These are phyloP conservation scores for Steatocranus sp. DNA, from an alignment of 2,797 vertebrate genomes.

Conservation along the genomic window DNA sequence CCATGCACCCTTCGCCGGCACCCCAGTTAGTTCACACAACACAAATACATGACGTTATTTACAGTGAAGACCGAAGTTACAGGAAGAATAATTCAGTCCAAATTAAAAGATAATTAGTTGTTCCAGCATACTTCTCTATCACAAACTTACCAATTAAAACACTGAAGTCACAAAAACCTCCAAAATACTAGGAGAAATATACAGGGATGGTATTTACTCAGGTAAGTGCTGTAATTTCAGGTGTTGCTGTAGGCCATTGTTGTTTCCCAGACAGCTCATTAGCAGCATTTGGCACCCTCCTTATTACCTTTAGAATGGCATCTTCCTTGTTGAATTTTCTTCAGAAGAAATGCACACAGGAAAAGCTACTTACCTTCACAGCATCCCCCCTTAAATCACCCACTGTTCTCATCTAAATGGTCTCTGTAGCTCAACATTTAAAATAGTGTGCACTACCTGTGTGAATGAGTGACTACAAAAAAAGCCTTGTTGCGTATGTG, in stretches of 20 bases:
- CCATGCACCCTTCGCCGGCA: constrained; percentile 91
- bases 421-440: neutral
- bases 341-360: constrained; percentile 19
- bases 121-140: neutral
- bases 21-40: constrained; percentile 80
- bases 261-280: constrained; percentile 53
- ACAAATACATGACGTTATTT: neutral
- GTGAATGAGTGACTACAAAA: constrained; percentile 1
- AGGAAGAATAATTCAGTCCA: neutral
- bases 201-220: constrained; percentile 40
- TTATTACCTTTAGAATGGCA: constrained; percentile 32
- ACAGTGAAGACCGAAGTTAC: neutral
- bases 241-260: constrained; percentile 32
- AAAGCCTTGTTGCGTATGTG: neutral
- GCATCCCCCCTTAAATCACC: neutral
- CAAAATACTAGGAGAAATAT: constrained; percentile 3
- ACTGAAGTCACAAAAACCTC: neutral
- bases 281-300: constrained; percentile 13
- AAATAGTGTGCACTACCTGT: neutral
- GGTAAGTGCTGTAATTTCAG: constrained; percentile 36
- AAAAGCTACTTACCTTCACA: neutral
- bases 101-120: neutral
- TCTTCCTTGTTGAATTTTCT: constrained; percentile 23
- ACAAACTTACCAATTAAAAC: neutral
- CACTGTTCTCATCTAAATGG: neutral